Evolutionary conservation across 30 jellyfish, hydroid and myxozoan genomes (phyloP), one percentile per base, ranked within the genome.

Genomic region (Rhopilema esculentum): DNA sequence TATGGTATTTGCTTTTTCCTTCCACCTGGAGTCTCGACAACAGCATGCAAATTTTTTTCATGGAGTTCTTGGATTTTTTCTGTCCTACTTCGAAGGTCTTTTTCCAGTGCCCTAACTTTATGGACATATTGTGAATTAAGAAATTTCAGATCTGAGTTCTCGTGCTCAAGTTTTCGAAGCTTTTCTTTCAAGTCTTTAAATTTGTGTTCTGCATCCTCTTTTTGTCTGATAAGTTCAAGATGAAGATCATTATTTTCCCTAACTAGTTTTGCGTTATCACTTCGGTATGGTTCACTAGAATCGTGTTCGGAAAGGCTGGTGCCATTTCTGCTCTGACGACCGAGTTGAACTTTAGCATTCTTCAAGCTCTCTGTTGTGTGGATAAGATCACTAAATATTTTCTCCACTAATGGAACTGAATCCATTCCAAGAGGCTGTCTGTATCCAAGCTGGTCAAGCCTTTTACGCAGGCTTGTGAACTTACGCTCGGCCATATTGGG

Each of bases 21-120:
- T 23, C 99, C 99, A 29, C 99, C 99, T 4, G 99, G 99, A 4
- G 99, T 94, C 83, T 94, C 97, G 22, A 94, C 96, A 49, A 94
- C 93, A 49, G 99, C 99, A 89, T 94, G 90, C 92, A 94, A 69
- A 76, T 89, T 94, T 61, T 90, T 84, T 64, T 94, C 97, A 61
- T 89, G 97, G 6, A 94, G 88, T 24, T 68, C 89, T 65, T 77
- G 95, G 20, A 94, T 94, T 69, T 86, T 96, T 8, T 94, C 97
- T 27, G 98, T 79, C 71, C 94, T 85, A 23, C 88, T 66, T 70
- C 85, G 83, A 1, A 97, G 84, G 48, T 94, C 99, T 67, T 89
- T 94, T 83, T 94, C 99, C 66, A 94, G 69, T 12, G 92, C 83
- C 67, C 91, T 79, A 17, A 94, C 96, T 33, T 77, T 89, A 66